phyloP scores from a whole-genome alignment of 2,888 invertebrate genomes.

The Enchytraeus crypticus region DNA sequence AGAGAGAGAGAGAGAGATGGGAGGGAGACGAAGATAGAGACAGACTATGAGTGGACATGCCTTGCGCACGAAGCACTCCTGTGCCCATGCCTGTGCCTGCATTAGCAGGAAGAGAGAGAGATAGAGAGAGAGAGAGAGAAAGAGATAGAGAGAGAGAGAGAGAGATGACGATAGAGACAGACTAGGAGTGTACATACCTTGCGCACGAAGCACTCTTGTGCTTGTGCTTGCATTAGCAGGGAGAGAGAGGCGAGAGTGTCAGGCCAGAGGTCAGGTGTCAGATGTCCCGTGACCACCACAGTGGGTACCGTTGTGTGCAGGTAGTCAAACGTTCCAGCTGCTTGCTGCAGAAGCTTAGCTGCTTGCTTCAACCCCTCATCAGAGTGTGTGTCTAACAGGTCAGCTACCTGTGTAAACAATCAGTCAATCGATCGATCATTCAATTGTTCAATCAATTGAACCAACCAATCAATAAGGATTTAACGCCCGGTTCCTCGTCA shows the following conservation, averaged over 20 bases:
- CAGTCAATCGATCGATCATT: too few relatives aligned
- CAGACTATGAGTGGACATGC: too few relatives aligned
- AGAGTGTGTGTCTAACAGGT: conserved; percentile 71
- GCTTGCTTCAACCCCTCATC: conserved; percentile 89
- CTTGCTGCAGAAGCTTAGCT: conserved; percentile 83
- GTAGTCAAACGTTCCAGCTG: conserved; percentile 78
- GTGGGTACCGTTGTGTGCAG: conserved; percentile 62
- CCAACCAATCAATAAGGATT: too few relatives aligned
- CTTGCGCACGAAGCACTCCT: conserved; percentile 92
- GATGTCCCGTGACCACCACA: conserved; percentile 76
- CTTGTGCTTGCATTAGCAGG: conserved; percentile 88
- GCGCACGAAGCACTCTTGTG: conserved; percentile 90
- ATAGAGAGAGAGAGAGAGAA: too few relatives aligned
- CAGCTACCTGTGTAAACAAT: conserved; percentile 62
- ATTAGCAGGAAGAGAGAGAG: too few relatives aligned
- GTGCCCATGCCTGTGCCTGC: conserved; percentile 96
- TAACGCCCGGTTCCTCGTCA: too few relatives aligned
- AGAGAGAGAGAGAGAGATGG: too few relatives aligned
- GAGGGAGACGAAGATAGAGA: too few relatives aligned
- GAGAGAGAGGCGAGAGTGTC: conserved; percentile 80
- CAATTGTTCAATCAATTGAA: too few relatives aligned
- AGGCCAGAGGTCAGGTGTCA: conserved; percentile 86
- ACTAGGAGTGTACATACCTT: too few relatives aligned
- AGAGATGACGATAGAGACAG: too few relatives aligned
- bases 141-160: too few relatives aligned